Conservation (phyloP, 1,140 invertebrate species). For the Diabrotica virgifera region DNA sequence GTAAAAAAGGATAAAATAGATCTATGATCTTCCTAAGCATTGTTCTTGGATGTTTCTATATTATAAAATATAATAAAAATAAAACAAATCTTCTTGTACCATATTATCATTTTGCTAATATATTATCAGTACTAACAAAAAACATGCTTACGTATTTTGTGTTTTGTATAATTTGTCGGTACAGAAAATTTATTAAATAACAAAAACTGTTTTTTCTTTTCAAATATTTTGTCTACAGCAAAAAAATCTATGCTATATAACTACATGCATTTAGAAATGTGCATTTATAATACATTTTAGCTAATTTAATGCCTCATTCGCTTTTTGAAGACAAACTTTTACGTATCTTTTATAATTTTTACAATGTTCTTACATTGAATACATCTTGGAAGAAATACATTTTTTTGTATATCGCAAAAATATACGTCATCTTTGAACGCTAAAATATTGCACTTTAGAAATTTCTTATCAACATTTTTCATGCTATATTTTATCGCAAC, state of each 20-base stretch:
- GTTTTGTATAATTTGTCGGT: slow-evolving; percentile 12
- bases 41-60: slow-evolving; percentile 29
- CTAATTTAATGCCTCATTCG: slow-evolving; percentile 37
- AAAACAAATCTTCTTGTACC: slow-evolving; percentile 32
- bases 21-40: slow-evolving; percentile 35
- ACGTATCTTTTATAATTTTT: slow-evolving; percentile 43
- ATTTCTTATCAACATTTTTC: slow-evolving; percentile 23
- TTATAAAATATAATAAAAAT: slow-evolving; percentile 42
- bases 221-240: slow-evolving; percentile 32
- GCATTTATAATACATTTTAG: slow-evolving; percentile 46
- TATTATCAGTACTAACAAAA: slow-evolving; percentile 16
- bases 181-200: slow-evolving; percentile 30
- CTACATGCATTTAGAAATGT: slow-evolving; percentile 49
- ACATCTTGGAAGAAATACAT: slow-evolving; percentile 41
- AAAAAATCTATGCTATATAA: slow-evolving; percentile 37
- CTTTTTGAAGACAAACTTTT: slow-evolving; percentile 37
- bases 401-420: slow-evolving; percentile 40
- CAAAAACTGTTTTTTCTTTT: slow-evolving; percentile 15
- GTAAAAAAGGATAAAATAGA: slow-evolving; percentile 39
- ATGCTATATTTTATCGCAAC: slow-evolving; percentile 26
- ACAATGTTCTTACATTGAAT: slow-evolving; percentile 42
- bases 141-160: slow-evolving; percentile 22
- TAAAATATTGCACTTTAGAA: slow-evolving; percentile 43
- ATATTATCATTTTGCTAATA: slow-evolving; percentile 14
- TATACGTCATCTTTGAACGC: slow-evolving; percentile 36